A percentile compares a stretch with the other conserved stretches of the same genome.
Evolutionary conservation across 2,888 invertebrate genomes (phyloP).

Genomic region (Chrysolina oricalcia): DNA sequence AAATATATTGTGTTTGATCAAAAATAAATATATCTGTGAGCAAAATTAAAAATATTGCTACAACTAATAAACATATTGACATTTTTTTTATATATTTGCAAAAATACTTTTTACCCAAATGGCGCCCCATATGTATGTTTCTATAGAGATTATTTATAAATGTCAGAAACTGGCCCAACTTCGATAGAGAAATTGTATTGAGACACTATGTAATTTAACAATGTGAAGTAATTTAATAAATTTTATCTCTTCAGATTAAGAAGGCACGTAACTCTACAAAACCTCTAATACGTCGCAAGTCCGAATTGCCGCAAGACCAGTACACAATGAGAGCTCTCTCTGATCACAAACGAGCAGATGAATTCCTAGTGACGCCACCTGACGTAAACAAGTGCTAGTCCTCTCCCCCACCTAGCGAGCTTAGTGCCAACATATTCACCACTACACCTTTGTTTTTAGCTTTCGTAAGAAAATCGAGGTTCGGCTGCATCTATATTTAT

Average conservation of each 20-base stretch:
- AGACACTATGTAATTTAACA: no score
- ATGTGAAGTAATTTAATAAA: not conserved
- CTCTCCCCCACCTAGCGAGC: constrained; percentile 65
- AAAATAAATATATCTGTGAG: no score
- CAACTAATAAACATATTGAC: no score
- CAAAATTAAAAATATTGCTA: no score
- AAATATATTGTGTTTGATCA: no score
- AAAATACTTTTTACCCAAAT: no score
- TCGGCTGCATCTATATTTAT: constrained; percentile 33
- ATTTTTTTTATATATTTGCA: no score
- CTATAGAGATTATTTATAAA: no score
- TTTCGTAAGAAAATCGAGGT: constrained; percentile 25
- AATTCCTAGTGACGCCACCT: constrained; percentile 89
- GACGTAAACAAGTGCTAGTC: constrained; percentile 92
- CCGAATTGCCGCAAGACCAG: constrained; percentile 95
- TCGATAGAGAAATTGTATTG: no score
- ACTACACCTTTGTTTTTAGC: constrained; percentile 28
- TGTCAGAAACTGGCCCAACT: no score
- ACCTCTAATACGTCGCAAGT: constrained; percentile 94
- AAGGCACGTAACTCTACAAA: constrained; percentile 85
- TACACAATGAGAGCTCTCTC: constrained; percentile 92
- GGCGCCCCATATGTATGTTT: no score
- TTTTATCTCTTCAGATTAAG: constrained; percentile 71
- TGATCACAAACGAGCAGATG: constrained; percentile 94
- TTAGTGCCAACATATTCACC: constrained; percentile 65